Evolutionary conservation across 2,797 vertebrate species (phyloP).

Genomic region (Takifugu ocellatus): DNA sequence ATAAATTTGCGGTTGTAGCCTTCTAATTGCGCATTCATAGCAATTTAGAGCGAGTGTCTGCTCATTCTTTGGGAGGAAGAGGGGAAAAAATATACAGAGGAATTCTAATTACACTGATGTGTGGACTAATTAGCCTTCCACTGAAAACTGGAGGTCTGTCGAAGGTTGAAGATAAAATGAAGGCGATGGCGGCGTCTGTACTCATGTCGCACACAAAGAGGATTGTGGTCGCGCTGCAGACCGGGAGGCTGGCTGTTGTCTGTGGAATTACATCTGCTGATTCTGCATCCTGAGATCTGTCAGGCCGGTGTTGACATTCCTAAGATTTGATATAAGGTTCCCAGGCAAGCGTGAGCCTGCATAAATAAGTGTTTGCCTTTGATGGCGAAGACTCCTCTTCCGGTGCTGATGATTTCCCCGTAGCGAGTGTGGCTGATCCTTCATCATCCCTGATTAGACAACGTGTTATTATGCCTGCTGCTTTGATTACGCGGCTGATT

Average conservation of each 20-base stretch:
- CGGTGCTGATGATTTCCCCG: conserved; percentile 31
- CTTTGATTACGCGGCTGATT: conserved; percentile 10
- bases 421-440: conserved; percentile 41
- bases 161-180: conserved; percentile 1
- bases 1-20: conserved; percentile 35
- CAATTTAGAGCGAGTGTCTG: conserved; percentile 3
- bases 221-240: conserved; percentile 31
- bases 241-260: conserved; percentile 31
- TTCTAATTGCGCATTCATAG: conserved; percentile 25
- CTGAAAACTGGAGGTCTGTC: too few species aligned
- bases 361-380: conserved; percentile 68
- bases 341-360: conserved; percentile 67
- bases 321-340: conserved; percentile 53
- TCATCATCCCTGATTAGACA: conserved; percentile 26
- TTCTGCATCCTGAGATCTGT: conserved; percentile 64
- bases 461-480: conserved; percentile 13
- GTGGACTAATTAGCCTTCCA: background rate
- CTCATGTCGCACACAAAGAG: conserved; percentile 16
- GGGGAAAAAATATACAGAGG: too few species aligned
- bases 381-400: conserved; percentile 28
- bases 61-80: too few species aligned
- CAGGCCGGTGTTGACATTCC: conserved; percentile 61
- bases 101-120: background rate
- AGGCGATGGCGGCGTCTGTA: conserved; percentile 3
- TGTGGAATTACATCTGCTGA: conserved; percentile 55